Evolutionary conservation across 2,113 vertebrate genomes (phyloP), one percentile per base, ranked within the genome.

Genomic region (Glaucomys volans): DNA sequence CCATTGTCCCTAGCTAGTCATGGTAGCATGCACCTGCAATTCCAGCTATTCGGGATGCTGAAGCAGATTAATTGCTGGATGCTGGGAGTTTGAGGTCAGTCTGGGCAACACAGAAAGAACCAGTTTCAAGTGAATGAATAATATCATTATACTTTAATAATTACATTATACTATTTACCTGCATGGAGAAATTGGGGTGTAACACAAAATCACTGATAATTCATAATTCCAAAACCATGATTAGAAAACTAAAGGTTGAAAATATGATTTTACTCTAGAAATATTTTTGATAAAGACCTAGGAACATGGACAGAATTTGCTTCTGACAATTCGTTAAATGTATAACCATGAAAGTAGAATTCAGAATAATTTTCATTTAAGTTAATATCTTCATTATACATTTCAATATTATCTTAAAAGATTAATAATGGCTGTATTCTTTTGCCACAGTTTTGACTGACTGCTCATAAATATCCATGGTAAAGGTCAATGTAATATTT

Each of bases 311-410:
- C 8, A 92, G n/a, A 59, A 83, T 72, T 90, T 52, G 4, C 22
- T 87, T 87, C 22, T 66, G 28, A 67, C 2, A 35, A 9, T 40
- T 87, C 62, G 32, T 62, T 54, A 80, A 92, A 42, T 64, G 35
- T 11, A 32, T 44, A 50, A 66, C 5, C 3, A 18, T 64, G 47
- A 90, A 76, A 57, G 52, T 92, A 24, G 40, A 66, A 81, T 89
- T 91, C 30, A 91, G 30, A 67, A 82, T 90, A 79, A 40, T 89
- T 95, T 95, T 87, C 28, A 40, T 24, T 16, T 62, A 69, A 80
- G 20, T 62, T 90, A 87, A 66, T 52, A 75, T 67, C 14, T 59
- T n/a, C 59, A 14, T 50, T 62, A 50, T 76, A 13, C n/a, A 35
- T 76, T 18, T 79, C 37, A 74, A 30, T 71, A 44, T 52, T 64